Evolutionary conservation across 1,140 invertebrate species (phyloP).

Genomic region (Nomia melanderi): DNA sequence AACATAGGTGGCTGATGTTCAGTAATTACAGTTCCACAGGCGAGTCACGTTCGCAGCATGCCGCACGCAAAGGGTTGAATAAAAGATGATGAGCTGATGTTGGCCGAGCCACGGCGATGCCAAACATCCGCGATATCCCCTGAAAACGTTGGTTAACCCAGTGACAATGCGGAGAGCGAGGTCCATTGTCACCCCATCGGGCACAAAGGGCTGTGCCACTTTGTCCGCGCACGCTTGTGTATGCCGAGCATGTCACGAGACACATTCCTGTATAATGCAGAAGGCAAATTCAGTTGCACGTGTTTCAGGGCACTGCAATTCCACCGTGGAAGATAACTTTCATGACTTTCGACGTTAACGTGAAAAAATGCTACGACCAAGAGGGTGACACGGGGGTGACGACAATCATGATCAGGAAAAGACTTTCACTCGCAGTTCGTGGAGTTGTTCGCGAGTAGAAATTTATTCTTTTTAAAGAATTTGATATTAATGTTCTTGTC

Average conservation of each 20-base stretch:
- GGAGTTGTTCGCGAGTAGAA: too few species aligned
- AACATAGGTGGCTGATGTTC: constrained; percentile 55
- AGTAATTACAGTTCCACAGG: constrained; percentile 57
- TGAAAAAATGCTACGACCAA: not conserved
- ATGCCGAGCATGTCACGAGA: constrained; percentile 61
- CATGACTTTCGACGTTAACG: not conserved
- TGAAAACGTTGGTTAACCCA: constrained; percentile 75
- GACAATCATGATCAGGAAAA: too few species aligned
- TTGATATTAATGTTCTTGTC: too few species aligned
- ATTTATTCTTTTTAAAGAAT: too few species aligned
- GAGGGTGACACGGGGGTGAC: too few species aligned
- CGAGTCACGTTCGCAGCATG: constrained; percentile 46
- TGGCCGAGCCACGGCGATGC: constrained; percentile 57
- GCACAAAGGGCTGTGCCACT: constrained; percentile 60
- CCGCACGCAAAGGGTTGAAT: constrained; percentile 52
- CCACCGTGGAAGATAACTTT: constrained; percentile 15
- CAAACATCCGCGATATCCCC: constrained; percentile 56
- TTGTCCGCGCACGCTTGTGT: constrained; percentile 54
- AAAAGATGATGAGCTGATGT: constrained; percentile 65
- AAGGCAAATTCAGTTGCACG: constrained; percentile 61
- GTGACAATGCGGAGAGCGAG: constrained; percentile 75
- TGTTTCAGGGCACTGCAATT: constrained; percentile 13
- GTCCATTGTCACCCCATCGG: constrained; percentile 61
- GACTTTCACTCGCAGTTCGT: too few species aligned
- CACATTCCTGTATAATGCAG: constrained; percentile 77